Conservation (phyloP, 37 sponge, comb jelly and placozoan genomes). For the Mnemiopsis leidyi region DNA sequence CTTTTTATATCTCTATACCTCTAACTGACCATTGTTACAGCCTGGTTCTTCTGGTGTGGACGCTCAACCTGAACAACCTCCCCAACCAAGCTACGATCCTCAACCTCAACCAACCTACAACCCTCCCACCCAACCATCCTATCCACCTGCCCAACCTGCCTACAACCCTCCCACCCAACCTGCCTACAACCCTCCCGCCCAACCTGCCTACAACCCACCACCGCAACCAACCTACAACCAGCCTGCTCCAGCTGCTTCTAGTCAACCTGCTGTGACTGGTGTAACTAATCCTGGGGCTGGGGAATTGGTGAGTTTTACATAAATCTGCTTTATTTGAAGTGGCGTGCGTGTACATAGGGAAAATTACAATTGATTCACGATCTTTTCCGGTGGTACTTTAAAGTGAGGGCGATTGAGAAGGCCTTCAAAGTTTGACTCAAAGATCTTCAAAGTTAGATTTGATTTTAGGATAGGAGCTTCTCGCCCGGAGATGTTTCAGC, state of each 20-base stretch:
- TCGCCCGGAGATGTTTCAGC: no score
- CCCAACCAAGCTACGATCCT: constrained; percentile 31
- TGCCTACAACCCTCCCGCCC: constrained; percentile 1
- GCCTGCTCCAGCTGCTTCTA: not conserved
- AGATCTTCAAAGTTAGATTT: no score
- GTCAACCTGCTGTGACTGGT: not conserved
- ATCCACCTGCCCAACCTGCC: constrained; percentile 27
- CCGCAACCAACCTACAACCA: constrained; percentile 22
- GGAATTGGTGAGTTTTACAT: not conserved
- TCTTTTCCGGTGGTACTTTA: no score
- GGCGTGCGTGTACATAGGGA: no score
- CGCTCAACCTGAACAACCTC: not conserved
- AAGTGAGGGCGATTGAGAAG: no score
- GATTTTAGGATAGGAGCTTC: no score
- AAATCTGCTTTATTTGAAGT: no score
- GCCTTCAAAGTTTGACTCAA: no score
- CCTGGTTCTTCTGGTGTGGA: not conserved
- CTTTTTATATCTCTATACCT: not conserved
- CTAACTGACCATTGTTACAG: constrained; percentile 25
- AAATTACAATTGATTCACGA: no score
- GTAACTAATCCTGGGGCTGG: not conserved
- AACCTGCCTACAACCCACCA: constrained; percentile 59
- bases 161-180: constrained; percentile 49
- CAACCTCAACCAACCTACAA: constrained; percentile 19
- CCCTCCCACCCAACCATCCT: constrained; percentile 29